Evolutionary conservation across 2,797 vertebrate genomes (phyloP), one percentile per base, ranked within the genome.

Genomic region (Falco peregrinus): DNA sequence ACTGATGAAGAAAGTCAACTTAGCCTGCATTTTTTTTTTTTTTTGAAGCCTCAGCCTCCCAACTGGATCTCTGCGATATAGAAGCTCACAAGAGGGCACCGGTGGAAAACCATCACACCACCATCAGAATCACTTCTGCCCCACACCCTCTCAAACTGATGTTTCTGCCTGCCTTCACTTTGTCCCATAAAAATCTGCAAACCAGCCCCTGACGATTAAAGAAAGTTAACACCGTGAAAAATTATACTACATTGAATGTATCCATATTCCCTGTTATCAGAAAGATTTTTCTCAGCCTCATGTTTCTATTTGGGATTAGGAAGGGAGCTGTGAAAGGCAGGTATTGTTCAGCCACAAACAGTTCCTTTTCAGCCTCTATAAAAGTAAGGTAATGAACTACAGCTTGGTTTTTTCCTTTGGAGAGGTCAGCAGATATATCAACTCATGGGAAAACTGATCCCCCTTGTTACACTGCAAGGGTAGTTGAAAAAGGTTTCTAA

Each of bases 311-410:
- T 89, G 90, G 92, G 65, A 90, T 95, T 94, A 89, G 53, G 37
- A 92, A 71, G 4, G 54, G 37, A 83, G 53, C 3, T 68, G 69
- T 96, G 70, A 96, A 97, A 95, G 85, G 35, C 53, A 59, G 41
- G 90, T 94, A 91, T 95, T 96, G 92, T 96, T 89, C 96, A 70
- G 60, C 29, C 69, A 83, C 91, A 87, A 79, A 93, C 5, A 85
- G 70, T 24, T 90, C 67, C 22, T 73, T 90, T 94, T 93, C 92
- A 93, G 87, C 71, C 81, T 43, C 80, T 47, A 65, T 63, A 82
- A 15, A 95, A 96, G 89, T 68, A 80, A 93, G 84, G 81, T 96
- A 95, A 93, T 91, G 86, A 96, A 86, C 89, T 84, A 91, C 79
- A 93, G 85, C 76, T 17, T 15, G 63, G 75, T 95, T 85, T 75